These are phyloP conservation scores for Cerastis leucographa DNA, from an alignment of 2,888 invertebrate species.

Conservation along the genomic window DNA sequence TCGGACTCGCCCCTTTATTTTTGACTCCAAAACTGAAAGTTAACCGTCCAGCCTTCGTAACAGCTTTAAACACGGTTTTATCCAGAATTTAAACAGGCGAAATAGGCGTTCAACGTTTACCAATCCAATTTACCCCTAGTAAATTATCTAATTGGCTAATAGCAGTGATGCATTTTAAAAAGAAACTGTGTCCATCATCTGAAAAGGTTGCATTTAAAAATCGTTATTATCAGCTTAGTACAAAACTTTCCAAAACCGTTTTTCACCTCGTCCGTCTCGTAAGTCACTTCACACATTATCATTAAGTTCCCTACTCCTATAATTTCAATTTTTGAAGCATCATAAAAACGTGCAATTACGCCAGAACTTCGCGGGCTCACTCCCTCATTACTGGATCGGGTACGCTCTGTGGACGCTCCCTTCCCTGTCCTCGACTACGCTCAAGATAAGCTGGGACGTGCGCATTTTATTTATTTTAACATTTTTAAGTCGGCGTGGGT, in stretches of 20 bases:
- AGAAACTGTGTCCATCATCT: neutral
- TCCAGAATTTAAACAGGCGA: neutral
- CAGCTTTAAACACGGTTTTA: too few relatives aligned
- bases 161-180: neutral
- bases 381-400: conserved; percentile 40
- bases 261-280: conserved; percentile 36
- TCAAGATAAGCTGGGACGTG: conserved; percentile 88
- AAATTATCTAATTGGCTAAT: neutral
- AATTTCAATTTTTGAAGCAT: conserved; percentile 43
- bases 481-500: conserved; percentile 85
- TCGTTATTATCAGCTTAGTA: neutral
- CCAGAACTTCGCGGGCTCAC: conserved; percentile 10
- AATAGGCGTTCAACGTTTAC: neutral
- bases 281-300: conserved; percentile 39
- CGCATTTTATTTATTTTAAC: conserved; percentile 91
- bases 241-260: conserved; percentile 24
- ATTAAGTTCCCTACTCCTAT: conserved; percentile 43
- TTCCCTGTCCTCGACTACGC: conserved; percentile 83
- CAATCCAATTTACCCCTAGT: neutral
- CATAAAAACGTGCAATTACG: conserved; percentile 35
- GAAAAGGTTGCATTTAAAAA: neutral
- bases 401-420: conserved; percentile 74
- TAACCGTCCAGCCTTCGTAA: too few relatives aligned
- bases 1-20: too few relatives aligned
- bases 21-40: neutral